Percentiles rank a stretch among this genome's conserved stretches.
These are phyloP conservation scores for Atethmia centrago DNA, from an alignment of 2,888 invertebrate genomes.

Conservation along the genomic window DNA sequence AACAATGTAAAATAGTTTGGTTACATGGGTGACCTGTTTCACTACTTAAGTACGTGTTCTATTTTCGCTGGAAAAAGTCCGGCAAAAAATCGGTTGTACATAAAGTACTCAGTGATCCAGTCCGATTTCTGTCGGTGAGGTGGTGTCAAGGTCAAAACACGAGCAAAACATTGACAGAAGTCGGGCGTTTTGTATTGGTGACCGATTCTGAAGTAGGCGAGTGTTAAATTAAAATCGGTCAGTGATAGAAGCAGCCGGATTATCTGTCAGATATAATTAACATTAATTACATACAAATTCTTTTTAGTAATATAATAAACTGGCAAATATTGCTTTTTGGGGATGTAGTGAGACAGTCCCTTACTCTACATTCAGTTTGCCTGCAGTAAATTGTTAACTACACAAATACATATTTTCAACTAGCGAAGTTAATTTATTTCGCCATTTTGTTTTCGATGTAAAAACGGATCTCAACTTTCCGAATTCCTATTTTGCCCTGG, in stretches of 20 bases:
- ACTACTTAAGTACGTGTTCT: neutral
- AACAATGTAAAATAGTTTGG: neutral
- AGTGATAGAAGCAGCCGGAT: neutral
- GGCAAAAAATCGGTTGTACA: slow-evolving; percentile 4
- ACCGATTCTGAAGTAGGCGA: neutral
- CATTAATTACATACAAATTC: neutral
- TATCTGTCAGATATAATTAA: neutral
- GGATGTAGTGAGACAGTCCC: neutral
- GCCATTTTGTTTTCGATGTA: slow-evolving; percentile 49
- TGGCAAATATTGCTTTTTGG: slow-evolving; percentile 2
- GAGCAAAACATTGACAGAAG: neutral
- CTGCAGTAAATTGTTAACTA: slow-evolving; percentile 9
- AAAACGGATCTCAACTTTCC: slow-evolving; percentile 72
- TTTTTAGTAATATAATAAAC: neutral
- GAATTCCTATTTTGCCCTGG: slow-evolving; percentile 67
- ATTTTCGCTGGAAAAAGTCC: neutral
- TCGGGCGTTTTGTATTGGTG: neutral
- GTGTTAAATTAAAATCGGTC: neutral
- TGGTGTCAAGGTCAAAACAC: neutral
- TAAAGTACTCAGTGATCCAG: neutral
- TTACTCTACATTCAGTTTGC: slow-evolving; percentile 1
- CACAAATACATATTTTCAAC: slow-evolving; percentile 19
- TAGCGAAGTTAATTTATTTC: slow-evolving; percentile 25
- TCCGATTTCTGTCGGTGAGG: slow-evolving; percentile 1
- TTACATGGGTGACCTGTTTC: neutral